A percentile compares a stretch with the other conserved stretches of the same genome.
Conservation (phyloP, 2,797 vertebrate genomes). For the Callimico goeldii region DNA sequence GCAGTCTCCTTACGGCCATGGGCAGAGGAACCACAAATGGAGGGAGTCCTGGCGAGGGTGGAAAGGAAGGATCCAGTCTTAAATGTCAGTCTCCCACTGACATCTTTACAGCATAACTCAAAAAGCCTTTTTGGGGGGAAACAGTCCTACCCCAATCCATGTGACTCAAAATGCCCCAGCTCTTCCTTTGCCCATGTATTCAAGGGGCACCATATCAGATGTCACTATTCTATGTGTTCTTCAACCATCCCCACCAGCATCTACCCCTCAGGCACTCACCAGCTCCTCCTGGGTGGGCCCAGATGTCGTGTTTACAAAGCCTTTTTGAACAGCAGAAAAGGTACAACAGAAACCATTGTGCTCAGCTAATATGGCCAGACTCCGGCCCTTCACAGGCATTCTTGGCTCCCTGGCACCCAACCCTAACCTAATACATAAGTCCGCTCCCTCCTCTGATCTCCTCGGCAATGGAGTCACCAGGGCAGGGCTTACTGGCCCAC, state of each 20-base stretch:
- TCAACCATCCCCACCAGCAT: accelerated
- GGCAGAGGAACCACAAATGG: accelerated
- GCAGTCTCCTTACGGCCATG: background rate
- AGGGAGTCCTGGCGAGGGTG: background rate
- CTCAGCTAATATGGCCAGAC: background rate
- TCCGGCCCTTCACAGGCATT: accelerated
- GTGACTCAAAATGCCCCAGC: background rate
- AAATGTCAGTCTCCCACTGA: background rate
- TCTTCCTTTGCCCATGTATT: background rate
- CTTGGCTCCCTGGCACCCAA: background rate
- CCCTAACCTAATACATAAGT: background rate
- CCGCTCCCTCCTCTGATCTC: background rate
- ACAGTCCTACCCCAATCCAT: accelerated
- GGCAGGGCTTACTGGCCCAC: background rate
- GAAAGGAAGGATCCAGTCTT: background rate
- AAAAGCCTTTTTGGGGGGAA: background rate
- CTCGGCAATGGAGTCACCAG: background rate
- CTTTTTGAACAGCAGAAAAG: background rate
- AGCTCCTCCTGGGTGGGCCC: background rate
- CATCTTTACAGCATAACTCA: background rate
- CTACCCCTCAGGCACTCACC: background rate
- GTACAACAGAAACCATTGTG: background rate
- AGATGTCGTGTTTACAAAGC: background rate
- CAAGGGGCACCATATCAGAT: background rate
- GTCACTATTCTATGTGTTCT: background rate